A percentile compares a stretch with the other conserved stretches of the same genome.
These are phyloP conservation scores for Laothoe populi DNA, from an alignment of 2,888 invertebrate species.

Conservation along the genomic window DNA sequence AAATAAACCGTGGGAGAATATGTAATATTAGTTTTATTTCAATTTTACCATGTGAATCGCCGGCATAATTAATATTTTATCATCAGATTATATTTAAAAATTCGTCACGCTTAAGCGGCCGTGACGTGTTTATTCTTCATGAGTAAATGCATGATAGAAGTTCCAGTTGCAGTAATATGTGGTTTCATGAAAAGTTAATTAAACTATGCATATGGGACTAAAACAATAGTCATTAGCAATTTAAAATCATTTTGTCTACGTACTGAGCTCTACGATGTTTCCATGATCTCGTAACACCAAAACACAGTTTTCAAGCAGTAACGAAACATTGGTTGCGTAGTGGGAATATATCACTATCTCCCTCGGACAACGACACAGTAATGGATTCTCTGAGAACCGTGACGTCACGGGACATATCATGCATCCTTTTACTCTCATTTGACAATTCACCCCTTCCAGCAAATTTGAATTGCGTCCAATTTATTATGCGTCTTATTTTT, in stretches of 20 bases:
- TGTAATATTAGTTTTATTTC: no score
- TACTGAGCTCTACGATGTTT: background rate
- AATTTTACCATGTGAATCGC: no score
- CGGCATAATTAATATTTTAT: background rate
- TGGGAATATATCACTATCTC: no score
- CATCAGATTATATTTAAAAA: background rate
- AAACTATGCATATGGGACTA: background rate
- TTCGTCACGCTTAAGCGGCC: background rate
- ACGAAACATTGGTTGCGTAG: no score
- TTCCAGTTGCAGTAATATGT: background rate
- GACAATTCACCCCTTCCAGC: no score
- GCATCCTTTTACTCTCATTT: no score
- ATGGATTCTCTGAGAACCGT: no score
- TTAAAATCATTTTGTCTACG: conserved; percentile 23
- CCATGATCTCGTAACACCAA: background rate
- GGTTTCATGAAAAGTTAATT: background rate
- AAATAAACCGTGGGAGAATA: no score
- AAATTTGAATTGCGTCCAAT: no score
- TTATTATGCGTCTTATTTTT: no score
- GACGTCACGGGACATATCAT: no score
- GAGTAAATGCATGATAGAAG: background rate
- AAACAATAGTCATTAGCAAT: conserved; percentile 15
- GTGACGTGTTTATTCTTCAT: background rate
- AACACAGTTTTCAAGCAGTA: background rate
- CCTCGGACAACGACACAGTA: no score